These are phyloP conservation scores for Lepidocyrtinus sp. DNA, from an alignment of 2,888 invertebrate genomes.

Conservation along the genomic window DNA sequence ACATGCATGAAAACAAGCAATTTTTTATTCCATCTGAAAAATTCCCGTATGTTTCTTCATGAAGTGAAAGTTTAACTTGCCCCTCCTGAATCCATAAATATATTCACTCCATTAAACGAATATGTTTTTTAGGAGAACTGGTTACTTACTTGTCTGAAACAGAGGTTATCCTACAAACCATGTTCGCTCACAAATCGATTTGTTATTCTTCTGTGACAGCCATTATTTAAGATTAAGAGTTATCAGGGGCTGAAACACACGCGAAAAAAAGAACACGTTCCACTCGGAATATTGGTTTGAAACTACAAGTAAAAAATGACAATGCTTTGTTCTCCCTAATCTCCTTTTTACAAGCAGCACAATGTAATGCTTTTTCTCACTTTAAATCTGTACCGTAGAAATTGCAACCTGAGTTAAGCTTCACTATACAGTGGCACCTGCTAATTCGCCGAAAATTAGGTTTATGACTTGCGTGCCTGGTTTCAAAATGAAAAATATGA, in stretches of 20 bases:
- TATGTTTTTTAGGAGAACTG: background rate
- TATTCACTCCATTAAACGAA: background rate
- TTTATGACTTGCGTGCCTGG: background rate
- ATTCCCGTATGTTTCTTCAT: background rate
- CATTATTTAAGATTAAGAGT: slow-evolving; percentile 18
- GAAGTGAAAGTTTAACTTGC: background rate
- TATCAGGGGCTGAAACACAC: slow-evolving; percentile 1
- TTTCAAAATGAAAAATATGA: background rate
- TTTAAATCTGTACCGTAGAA: background rate
- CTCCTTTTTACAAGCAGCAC: slow-evolving; percentile 4
- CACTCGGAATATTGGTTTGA: background rate
- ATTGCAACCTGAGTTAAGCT: background rate
- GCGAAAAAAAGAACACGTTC: background rate
- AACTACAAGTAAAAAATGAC: slow-evolving; percentile 11
- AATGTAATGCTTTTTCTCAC: slow-evolving; percentile 4
- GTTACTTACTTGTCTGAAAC: background rate
- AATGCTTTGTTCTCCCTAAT: slow-evolving; percentile 4
- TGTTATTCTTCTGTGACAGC: slow-evolving; percentile 18
- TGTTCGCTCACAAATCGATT: slow-evolving; percentile 12
- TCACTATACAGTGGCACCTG: background rate
- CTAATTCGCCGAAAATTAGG: too few relatives aligned
- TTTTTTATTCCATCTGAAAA: background rate
- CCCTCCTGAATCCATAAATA: background rate
- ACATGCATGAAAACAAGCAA: slow-evolving; percentile 13
- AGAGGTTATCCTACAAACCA: slow-evolving; percentile 2